Conservation (phyloP, 2,113 vertebrate genomes). For the Marcusenius ussheri region DNA sequence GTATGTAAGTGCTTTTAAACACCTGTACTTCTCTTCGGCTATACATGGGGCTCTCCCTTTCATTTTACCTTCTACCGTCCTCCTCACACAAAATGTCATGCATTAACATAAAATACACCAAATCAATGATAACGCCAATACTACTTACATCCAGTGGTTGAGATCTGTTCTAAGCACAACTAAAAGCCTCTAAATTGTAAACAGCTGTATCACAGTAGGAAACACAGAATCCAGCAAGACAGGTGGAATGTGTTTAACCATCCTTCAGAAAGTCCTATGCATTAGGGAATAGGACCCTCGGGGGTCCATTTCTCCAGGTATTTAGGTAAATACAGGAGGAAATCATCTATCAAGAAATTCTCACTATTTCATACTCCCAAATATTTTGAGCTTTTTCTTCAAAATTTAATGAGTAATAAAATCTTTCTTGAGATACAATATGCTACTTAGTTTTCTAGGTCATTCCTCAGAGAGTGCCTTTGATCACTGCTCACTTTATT, state of each 20-base stretch:
- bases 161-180: background rate
- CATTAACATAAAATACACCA: background rate
- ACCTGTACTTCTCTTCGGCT: background rate
- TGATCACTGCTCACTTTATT: background rate
- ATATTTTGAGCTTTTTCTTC: background rate
- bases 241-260: background rate
- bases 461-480: background rate
- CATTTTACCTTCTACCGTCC: background rate
- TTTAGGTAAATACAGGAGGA: background rate
- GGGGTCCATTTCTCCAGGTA: background rate
- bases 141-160: background rate
- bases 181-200: background rate
- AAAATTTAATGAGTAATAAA: background rate
- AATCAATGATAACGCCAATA: background rate
- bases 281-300: background rate
- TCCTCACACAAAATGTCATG: background rate
- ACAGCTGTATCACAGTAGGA: background rate
- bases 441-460: background rate
- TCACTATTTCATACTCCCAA: background rate
- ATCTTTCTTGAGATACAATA: constrained; percentile 2
- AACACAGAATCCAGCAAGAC: background rate
- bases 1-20: background rate
- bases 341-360: background rate
- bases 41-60: background rate
- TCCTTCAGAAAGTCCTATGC: background rate